Percentiles rank a stretch among this genome's conserved stretches.
Evolutionary conservation across 2,113 vertebrate genomes (phyloP).

Genomic region (Elachura formosa): DNA sequence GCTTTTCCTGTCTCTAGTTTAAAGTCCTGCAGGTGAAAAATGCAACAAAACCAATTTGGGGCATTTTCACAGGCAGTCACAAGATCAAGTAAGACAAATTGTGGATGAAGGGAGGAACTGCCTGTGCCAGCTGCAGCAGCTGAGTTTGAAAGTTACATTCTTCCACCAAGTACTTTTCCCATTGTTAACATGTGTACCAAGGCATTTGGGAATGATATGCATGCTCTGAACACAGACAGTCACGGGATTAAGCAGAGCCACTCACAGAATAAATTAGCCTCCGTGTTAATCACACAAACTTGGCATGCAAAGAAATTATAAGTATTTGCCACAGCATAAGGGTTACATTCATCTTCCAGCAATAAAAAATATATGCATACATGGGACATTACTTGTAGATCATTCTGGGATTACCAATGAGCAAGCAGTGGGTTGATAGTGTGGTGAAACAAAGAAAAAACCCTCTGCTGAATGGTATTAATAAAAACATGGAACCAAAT

Average conservation of each 20-base stretch:
- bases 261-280: constrained; percentile 7
- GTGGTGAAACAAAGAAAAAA: constrained; percentile 1
- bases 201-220: background rate
- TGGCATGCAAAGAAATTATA: background rate
- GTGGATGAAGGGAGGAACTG: background rate
- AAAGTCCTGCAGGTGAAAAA: constrained; percentile 42
- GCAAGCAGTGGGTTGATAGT: background rate
- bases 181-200: constrained; percentile 43
- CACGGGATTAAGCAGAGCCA: constrained; percentile 4
- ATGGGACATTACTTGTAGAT: background rate
- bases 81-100: constrained; percentile 34
- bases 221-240: constrained; percentile 4
- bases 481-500: constrained; percentile 39
- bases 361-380: background rate
- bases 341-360: background rate
- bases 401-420: background rate
- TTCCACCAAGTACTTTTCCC: constrained; percentile 42
- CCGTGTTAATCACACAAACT: background rate
- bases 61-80: constrained; percentile 38
- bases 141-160: constrained; percentile 52
- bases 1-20: background rate
- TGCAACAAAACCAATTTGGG: background rate
- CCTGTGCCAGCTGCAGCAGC: constrained; percentile 43
- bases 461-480: constrained; percentile 7
- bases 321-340: background rate